These are phyloP conservation scores for Salvelinus fontinalis DNA, from an alignment of 2,113 vertebrate genomes.

Conservation along the genomic window DNA sequence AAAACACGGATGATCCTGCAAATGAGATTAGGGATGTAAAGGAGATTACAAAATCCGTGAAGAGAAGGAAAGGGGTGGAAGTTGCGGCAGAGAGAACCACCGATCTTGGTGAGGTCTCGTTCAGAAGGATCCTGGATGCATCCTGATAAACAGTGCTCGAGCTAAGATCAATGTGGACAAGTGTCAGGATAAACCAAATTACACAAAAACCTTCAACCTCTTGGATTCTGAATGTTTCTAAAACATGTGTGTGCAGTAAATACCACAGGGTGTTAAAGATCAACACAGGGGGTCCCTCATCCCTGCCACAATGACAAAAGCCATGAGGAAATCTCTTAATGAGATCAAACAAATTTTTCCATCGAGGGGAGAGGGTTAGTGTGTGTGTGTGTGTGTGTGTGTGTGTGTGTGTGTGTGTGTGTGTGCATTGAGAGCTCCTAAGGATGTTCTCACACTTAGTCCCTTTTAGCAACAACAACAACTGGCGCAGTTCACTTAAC, in stretches of 20 bases:
- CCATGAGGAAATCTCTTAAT: constrained; percentile 18
- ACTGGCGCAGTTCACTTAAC: no score
- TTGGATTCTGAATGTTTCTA: neutral
- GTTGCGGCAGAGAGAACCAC: neutral
- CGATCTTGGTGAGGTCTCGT: neutral
- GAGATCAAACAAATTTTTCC: constrained; percentile 4
- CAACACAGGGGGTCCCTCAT: constrained; percentile 4
- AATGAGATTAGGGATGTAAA: constrained; percentile 9
- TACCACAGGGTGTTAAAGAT: neutral
- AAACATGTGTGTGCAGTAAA: neutral
- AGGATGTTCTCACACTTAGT: no score
- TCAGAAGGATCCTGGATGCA: neutral
- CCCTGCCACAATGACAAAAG: constrained; percentile 10
- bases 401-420: neutral
- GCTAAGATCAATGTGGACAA: neutral
- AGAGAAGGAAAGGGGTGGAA: neutral
- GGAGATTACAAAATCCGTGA: neutral
- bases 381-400: neutral
- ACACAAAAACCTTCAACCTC: neutral
- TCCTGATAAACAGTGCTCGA: neutral
- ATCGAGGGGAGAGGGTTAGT: neutral
- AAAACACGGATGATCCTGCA: neutral
- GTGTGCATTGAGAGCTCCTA: neutral
- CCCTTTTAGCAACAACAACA: no score
- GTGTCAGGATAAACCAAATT: neutral